Conservation (phyloP, 2,113 vertebrate species). For the Daubentonia madagascariensis region DNA sequence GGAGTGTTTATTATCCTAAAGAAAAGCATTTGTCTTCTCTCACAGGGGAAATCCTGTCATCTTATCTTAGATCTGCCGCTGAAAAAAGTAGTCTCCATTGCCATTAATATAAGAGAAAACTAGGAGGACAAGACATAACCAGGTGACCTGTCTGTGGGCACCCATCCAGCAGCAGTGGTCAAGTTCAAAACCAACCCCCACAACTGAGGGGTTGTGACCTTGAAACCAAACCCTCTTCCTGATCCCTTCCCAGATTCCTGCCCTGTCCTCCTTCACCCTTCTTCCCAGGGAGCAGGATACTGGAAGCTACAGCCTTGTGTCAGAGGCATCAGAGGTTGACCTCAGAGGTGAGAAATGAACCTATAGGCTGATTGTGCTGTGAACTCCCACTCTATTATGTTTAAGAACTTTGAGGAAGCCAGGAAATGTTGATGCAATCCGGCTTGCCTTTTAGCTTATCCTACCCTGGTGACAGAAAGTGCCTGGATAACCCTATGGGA, state of each 20-base stretch:
- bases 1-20: slow-evolving; percentile 67
- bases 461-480: background rate
- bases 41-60: slow-evolving; percentile 51
- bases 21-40: slow-evolving; percentile 59
- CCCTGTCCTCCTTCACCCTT: background rate
- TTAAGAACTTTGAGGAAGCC: background rate
- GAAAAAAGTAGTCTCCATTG: background rate
- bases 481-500: background rate
- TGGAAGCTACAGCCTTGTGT: background rate
- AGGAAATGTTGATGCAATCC: background rate
- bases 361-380: background rate
- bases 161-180: background rate
- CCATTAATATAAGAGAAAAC: background rate
- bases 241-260: background rate
- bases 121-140: background rate
- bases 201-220: background rate
- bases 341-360: background rate
- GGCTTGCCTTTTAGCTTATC: background rate
- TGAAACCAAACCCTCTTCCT: background rate
- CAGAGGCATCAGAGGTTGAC: background rate
- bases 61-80: slow-evolving; percentile 35
- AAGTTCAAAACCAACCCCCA: background rate
- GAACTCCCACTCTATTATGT: background rate
- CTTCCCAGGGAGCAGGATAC: background rate
- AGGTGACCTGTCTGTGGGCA: background rate